These are phyloP conservation scores for Gryon sp. DNA, from an alignment of 1,140 invertebrate species.

Conservation along the genomic window DNA sequence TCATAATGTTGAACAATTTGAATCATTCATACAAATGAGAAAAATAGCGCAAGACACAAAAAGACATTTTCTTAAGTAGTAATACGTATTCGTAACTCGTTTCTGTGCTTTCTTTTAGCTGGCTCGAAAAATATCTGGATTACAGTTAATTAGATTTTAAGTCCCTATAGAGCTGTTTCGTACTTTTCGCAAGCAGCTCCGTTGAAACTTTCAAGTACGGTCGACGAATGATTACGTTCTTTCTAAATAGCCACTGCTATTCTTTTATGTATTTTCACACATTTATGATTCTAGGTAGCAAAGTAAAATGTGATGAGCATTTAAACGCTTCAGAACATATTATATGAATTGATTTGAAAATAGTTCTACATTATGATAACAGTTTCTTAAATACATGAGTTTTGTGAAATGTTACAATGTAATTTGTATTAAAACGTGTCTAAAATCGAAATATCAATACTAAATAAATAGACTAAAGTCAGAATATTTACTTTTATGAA, in stretches of 20 bases:
- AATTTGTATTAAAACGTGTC: too few species aligned
- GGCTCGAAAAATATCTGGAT: constrained; percentile 52
- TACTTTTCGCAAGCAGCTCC: constrained; percentile 51
- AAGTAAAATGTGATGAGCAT: background rate
- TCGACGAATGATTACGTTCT: constrained; percentile 52
- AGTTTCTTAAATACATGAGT: too few species aligned
- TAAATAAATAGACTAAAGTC: too few species aligned
- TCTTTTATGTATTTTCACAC: constrained; percentile 34
- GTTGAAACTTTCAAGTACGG: constrained; percentile 46
- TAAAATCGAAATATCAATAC: too few species aligned
- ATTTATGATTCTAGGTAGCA: too few species aligned
- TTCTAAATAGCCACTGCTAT: constrained; percentile 14
- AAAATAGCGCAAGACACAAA: constrained; percentile 23
- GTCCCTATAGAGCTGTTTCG: constrained; percentile 57
- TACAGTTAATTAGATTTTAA: constrained; percentile 68
- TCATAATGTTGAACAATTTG: background rate
- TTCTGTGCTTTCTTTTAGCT: constrained; percentile 51
- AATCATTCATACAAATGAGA: too few species aligned
- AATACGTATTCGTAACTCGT: constrained; percentile 63
- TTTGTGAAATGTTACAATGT: too few species aligned
- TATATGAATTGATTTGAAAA: too few species aligned
- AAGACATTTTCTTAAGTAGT: constrained; percentile 47
- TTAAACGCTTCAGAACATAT: too few species aligned
- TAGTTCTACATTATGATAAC: too few species aligned
- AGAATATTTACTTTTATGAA: too few species aligned